Base-by-base conservation (phyloP, 2,113 vertebrate species). In the Nettapus auritus region DNA sequence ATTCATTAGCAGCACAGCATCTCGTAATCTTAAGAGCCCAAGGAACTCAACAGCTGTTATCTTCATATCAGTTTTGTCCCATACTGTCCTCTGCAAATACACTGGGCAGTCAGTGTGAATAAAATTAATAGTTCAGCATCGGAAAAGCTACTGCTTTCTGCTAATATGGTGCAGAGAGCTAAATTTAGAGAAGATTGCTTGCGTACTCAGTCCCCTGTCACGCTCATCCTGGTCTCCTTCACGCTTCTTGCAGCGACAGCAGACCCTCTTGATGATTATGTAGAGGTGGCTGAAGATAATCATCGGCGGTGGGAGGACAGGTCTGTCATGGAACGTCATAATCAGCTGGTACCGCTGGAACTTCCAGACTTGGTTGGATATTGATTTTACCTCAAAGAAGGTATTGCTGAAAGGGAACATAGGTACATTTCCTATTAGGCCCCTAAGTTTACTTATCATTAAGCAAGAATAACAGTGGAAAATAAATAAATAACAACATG, bases 301-400 rank as follows among this genome's bases (percentile, higher is more conserved):
- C 98, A 99, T 98, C 1, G 99, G 99, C 0, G 99, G 99, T 7
- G 99, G 99, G 21, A 99, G 98, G 73, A 99, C 99, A 9, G 99
- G 99, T 8, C 99, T 98, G 97, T 99, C 99, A 4, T 99, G 99
- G 93, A 99, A 99, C 0, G 99, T 99, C 99, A 99, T 99, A 80
- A 99, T 99, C 92, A 99, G 97, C 97, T 99, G 99, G 82, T 99
- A 99, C 42, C 99, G 95, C 97, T 99, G 99, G 79, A 99, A 99
- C 97, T 99, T 99, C 99, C 99, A 99, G 64, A 99, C 99, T 96
- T 99, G 99, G 97, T 99, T 99, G 76, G 99, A 99, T 95, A 99
- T 99, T 88, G 99, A 99, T 92, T 99, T 99, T 28, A 99, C 99
- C 94, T 99, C 99, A 93, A 99, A 99, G 98, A 99, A 99, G 31